Percentiles rank a stretch among this genome's conserved stretches.
Conservation (phyloP, 2,888 invertebrate genomes). For the Sphaerophoria taeniata region DNA sequence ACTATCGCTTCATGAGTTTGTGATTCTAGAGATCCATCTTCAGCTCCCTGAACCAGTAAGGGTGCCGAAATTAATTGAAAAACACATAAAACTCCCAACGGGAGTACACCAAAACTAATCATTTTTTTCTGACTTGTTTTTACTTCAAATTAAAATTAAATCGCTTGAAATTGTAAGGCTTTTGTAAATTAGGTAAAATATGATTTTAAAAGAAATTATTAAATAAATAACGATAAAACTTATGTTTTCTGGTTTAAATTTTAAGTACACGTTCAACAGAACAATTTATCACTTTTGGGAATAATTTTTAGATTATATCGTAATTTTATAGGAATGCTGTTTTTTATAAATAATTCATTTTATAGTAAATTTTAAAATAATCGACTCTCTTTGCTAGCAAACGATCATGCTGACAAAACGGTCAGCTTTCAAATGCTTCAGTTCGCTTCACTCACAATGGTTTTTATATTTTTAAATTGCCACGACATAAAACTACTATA, state of each 20-base stretch:
- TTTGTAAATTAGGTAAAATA: conserved; percentile 7
- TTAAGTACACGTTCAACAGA: conserved; percentile 56
- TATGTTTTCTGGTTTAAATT: not conserved
- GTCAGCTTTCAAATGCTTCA: conserved; percentile 63
- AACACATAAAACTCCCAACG: conserved; percentile 57
- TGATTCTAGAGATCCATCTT: conserved; percentile 20
- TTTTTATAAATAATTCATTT: conserved; percentile 32
- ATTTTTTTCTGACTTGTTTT: conserved; percentile 41
- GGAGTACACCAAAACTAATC: conserved; percentile 50
- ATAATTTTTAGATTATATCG: conserved; percentile 3
- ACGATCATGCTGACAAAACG: conserved; percentile 49
- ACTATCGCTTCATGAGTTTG: not conserved
- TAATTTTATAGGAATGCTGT: not conserved
- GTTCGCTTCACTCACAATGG: conserved; percentile 40
- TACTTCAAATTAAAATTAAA: conserved; percentile 23
- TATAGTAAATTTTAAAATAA: not conserved
- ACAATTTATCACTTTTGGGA: conserved; percentile 40
- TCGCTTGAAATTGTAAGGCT: conserved; percentile 9
- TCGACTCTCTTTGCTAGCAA: conserved; percentile 14
- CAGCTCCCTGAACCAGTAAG: conserved; percentile 34
- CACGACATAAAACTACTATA: conserved; percentile 17
- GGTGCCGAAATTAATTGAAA: conserved; percentile 66
- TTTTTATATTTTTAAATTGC: conserved; percentile 59
- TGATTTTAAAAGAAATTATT: not conserved
- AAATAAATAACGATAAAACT: conserved; percentile 38